Conservation (phyloP, 2,888 invertebrate species). For the Drosophila mimica region DNA sequence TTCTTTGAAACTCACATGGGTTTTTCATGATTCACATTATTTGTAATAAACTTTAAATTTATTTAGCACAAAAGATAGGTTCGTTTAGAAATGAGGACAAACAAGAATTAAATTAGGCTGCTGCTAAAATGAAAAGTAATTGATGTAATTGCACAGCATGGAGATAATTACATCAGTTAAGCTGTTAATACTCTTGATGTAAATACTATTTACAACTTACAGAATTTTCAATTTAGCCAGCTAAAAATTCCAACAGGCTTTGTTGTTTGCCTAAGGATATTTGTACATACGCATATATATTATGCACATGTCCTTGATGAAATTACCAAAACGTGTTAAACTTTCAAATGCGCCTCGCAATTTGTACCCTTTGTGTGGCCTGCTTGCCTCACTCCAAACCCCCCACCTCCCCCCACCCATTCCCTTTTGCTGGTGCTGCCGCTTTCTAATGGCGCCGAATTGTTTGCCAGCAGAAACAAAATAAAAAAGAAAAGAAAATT, state of each 20-base stretch:
- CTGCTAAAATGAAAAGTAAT: not conserved
- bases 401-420: not conserved
- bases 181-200: not conserved
- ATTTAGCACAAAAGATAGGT: not conserved
- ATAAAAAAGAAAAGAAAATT: constrained; percentile 2
- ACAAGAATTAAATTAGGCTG: not conserved
- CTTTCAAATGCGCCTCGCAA: constrained; percentile 59
- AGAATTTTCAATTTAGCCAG: constrained; percentile 1
- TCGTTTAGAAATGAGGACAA: not conserved
- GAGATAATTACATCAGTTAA: not conserved
- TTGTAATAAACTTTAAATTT: not conserved
- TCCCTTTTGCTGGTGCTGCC: not conserved
- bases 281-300: constrained; percentile 24
- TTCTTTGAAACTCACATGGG: not conserved
- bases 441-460: constrained; percentile 61
- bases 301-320: constrained; percentile 65
- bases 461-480: constrained; percentile 61
- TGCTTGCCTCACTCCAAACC: constrained; percentile 3
- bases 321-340: constrained; percentile 73
- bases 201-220: constrained; percentile 5
- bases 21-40: too few species aligned
- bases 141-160: not conserved
- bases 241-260: constrained; percentile 8
- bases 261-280: constrained; percentile 10
- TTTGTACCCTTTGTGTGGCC: constrained; percentile 32